phyloP scores from a whole-genome alignment of 2,113 vertebrate species.

The Heterotilapia buettikoferi region DNA sequence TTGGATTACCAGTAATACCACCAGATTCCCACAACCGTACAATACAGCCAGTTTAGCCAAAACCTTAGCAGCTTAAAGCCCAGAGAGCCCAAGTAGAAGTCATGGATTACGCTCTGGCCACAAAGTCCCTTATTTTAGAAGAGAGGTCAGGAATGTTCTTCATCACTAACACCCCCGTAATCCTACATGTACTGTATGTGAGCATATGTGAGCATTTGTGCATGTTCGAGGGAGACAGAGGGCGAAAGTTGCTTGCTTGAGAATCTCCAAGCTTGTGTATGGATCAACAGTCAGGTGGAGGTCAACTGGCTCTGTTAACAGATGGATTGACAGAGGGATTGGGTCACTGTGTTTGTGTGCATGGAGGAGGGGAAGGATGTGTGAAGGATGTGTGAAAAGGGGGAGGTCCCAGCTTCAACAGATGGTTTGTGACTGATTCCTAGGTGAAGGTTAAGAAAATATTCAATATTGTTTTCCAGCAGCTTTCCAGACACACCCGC shows the following conservation, averaged over 20 bases:
- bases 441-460: neutral
- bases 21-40: neutral
- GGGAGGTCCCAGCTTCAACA: neutral
- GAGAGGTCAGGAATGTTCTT: slow-evolving; percentile 29
- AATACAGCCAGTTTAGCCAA: slow-evolving; percentile 16
- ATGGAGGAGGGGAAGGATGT: neutral
- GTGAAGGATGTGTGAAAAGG: neutral
- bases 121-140: slow-evolving; percentile 22
- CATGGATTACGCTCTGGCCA: slow-evolving; percentile 28
- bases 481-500: neutral
- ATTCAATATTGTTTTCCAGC: neutral
- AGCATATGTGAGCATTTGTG: neutral
- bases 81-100: neutral
- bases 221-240: neutral
- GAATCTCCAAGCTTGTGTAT: neutral
- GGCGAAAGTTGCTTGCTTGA: neutral
- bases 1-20: slow-evolving; percentile 31
- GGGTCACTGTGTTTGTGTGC: slow-evolving; percentile 3
- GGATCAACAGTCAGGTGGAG: slow-evolving; percentile 49
- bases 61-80: slow-evolving; percentile 22
- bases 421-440: neutral
- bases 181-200: slow-evolving; percentile 1
- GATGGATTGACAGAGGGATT: slow-evolving; percentile 49
- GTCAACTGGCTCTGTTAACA: slow-evolving; percentile 48
- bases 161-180: slow-evolving; percentile 35